Percentiles rank a stretch among this genome's conserved stretches.
phyloP scores from a whole-genome alignment of 2,888 invertebrate species.

The Campoletis raptor region DNA sequence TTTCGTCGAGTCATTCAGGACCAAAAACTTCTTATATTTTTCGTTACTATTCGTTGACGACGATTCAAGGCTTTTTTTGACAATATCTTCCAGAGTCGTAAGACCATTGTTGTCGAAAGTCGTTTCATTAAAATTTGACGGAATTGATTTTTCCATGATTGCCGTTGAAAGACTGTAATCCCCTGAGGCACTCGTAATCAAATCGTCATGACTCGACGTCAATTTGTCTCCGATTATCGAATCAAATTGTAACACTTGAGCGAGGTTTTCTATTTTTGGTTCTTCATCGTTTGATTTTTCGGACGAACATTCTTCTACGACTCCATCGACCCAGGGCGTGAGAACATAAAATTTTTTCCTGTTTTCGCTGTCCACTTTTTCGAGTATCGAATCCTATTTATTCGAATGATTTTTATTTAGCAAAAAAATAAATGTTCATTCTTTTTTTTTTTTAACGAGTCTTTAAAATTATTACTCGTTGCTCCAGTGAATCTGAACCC shows the following conservation, averaged over 20 bases:
- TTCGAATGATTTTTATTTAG: background rate
- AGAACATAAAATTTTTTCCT: slow-evolving; percentile 54
- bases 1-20: background rate
- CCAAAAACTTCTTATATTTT: background rate
- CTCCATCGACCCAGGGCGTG: slow-evolving; percentile 24
- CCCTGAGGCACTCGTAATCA: too few relatives aligned
- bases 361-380: slow-evolving; percentile 48
- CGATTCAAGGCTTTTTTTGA: background rate
- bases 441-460: background rate
- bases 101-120: background rate
- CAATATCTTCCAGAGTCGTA: background rate
- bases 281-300: background rate
- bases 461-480: slow-evolving; percentile 26
- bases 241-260: background rate
- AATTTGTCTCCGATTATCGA: background rate
- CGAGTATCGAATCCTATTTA: slow-evolving; percentile 26
- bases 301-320: background rate
- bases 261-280: background rate
- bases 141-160: background rate
- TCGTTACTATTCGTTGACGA: too few relatives aligned
- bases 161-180: background rate
- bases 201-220: background rate
- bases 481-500: slow-evolving; percentile 8
- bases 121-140: background rate
- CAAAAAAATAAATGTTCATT: background rate